These are phyloP conservation scores for Pomacea maculata DNA, from an alignment of 1,140 invertebrate genomes.

Conservation along the genomic window DNA sequence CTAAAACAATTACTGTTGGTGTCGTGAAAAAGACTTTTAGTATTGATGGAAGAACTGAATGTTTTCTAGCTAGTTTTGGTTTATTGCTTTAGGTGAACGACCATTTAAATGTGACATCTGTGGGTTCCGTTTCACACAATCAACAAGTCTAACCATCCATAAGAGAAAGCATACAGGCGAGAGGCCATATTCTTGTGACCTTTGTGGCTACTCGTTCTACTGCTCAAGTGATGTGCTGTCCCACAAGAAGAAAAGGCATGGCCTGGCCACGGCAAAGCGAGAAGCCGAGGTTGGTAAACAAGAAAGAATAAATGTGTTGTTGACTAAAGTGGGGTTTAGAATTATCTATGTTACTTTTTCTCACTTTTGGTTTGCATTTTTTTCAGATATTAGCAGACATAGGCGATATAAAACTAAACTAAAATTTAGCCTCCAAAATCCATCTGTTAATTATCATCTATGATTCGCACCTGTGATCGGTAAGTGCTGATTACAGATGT, in stretches of 20 bases:
- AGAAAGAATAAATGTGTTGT: neutral
- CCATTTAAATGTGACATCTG: conserved; percentile 76
- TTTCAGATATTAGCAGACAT: no score
- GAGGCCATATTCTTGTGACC: conserved; percentile 87
- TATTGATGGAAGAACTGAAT: conserved; percentile 45
- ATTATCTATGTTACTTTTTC: neutral
- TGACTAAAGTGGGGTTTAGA: neutral
- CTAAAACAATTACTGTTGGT: no score
- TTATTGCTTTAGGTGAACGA: neutral
- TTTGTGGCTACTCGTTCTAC: conserved; percentile 84
- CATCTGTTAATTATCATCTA: no score
- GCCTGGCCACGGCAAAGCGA: neutral
- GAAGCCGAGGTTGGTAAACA: conserved; percentile 12
- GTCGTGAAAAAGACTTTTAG: conserved; percentile 30
- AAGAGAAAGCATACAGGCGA: conserved; percentile 77
- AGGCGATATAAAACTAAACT: no score
- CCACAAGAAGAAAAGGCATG: conserved; percentile 19
- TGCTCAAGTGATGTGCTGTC: conserved; percentile 8
- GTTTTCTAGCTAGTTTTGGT: conserved; percentile 36
- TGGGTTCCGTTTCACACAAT: conserved; percentile 82
- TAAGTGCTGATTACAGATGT: no score
- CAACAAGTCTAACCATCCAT: conserved; percentile 82
- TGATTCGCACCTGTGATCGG: no score
- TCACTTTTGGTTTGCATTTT: neutral
- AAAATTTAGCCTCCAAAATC: no score